Conservation (phyloP, 2,797 vertebrate genomes). For the Tragelaphus oryx region DNA sequence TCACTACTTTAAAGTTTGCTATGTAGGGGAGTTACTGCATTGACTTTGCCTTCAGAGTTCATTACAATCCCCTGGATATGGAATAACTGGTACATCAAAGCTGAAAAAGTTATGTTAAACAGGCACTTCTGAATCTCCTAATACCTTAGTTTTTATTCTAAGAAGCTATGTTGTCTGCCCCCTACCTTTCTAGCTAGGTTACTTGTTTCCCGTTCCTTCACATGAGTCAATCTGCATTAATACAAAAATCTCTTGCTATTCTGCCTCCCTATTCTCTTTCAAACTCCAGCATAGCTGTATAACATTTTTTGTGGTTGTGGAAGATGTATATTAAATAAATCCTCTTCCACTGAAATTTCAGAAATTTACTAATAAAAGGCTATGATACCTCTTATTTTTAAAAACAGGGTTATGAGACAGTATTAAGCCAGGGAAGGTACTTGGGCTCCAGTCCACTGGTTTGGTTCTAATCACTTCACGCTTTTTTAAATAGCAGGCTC, state of each 20-base stretch:
- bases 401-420: neutral
- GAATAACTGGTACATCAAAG: neutral
- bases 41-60: neutral
- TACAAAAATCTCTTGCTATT: neutral
- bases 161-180: neutral
- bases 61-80: neutral
- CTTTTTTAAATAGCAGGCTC: neutral
- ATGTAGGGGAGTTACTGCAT: neutral
- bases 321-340: neutral
- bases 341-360: neutral
- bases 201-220: neutral
- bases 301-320: neutral
- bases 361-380: neutral
- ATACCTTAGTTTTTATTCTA: neutral
- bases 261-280: neutral
- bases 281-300: neutral
- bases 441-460: neutral
- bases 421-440: neutral
- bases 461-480: neutral
- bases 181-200: neutral
- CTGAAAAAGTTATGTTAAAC: neutral
- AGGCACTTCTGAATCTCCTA: neutral
- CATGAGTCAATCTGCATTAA: neutral
- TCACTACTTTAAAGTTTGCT: neutral
- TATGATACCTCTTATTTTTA: neutral